Percentiles rank a stretch among this genome's conserved stretches.
Conservation (phyloP, 1,140 invertebrate species). For the Helicoverpa armigera region DNA sequence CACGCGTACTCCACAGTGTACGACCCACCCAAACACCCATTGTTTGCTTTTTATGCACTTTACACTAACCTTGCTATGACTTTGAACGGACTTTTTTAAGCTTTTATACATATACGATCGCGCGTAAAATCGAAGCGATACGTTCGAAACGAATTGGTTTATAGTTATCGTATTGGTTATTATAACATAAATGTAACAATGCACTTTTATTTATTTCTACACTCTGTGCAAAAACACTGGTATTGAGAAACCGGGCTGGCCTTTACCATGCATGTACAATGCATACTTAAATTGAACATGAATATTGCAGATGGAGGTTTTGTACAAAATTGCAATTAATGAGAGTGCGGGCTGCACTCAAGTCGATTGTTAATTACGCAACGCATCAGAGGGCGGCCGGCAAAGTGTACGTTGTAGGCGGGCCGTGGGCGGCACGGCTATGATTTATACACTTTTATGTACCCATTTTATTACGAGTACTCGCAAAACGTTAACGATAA, state of each 20-base stretch:
- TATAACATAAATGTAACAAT: not conserved
- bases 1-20: slow-evolving; percentile 14
- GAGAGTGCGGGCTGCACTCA: slow-evolving; percentile 48
- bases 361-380: slow-evolving; percentile 56
- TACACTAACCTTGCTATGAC: slow-evolving; percentile 6
- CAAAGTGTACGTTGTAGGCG: slow-evolving; percentile 56
- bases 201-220: not conserved
- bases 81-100: slow-evolving; percentile 11
- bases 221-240: not conserved
- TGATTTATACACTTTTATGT: slow-evolving; percentile 65
- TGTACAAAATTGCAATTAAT: slow-evolving; percentile 40
- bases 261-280: not conserved
- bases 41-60: slow-evolving; percentile 48
- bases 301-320: slow-evolving; percentile 11
- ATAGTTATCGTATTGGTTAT: not conserved
- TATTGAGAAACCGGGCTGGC: not conserved
- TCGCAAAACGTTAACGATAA: slow-evolving; percentile 33
- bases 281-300: not conserved
- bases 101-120: not conserved
- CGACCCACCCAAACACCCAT: slow-evolving; percentile 52
- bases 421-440: slow-evolving; percentile 56
- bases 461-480: slow-evolving; percentile 55
- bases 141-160: not conserved
- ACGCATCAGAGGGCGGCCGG: slow-evolving; percentile 58
- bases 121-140: not conserved